These are phyloP conservation scores for Brachyalestes nurse DNA, from an alignment of 2,797 vertebrate genomes.

Conservation along the genomic window DNA sequence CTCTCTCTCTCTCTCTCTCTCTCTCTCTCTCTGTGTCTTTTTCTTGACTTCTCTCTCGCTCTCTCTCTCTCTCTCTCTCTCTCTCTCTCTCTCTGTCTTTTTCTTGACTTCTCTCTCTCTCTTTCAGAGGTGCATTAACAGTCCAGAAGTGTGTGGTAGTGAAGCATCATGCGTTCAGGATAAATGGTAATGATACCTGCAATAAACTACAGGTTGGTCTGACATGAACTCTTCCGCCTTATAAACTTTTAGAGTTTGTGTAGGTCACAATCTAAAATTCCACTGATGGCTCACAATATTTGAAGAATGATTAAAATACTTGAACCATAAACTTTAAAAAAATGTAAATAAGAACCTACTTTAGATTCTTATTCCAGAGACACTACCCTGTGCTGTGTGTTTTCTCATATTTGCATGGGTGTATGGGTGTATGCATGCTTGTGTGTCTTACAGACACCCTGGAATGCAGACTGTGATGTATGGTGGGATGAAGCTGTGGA, in stretches of 20 bases:
- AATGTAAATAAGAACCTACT: neutral
- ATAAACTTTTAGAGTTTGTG: neutral
- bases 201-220: constrained; percentile 76
- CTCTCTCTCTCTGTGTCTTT: no score
- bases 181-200: constrained; percentile 61
- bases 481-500: constrained; percentile 80
- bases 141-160: constrained; percentile 79
- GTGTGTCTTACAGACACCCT: constrained; percentile 71
- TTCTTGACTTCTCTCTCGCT: no score
- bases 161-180: constrained; percentile 68
- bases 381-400: neutral
- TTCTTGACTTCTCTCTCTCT: neutral
- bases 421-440: neutral
- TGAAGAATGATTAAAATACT: no score
- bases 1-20: no score
- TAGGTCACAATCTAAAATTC: no score
- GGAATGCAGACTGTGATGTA: constrained; percentile 73
- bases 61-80: no score
- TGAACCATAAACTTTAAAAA: no score
- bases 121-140: constrained; percentile 62
- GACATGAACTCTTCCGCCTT: neutral
- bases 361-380: neutral
- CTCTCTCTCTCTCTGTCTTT: no score
- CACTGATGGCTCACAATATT: no score
- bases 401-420: neutral